Conservation (phyloP, 1,140 invertebrate species). For the Pollicipes pollicipes region DNA sequence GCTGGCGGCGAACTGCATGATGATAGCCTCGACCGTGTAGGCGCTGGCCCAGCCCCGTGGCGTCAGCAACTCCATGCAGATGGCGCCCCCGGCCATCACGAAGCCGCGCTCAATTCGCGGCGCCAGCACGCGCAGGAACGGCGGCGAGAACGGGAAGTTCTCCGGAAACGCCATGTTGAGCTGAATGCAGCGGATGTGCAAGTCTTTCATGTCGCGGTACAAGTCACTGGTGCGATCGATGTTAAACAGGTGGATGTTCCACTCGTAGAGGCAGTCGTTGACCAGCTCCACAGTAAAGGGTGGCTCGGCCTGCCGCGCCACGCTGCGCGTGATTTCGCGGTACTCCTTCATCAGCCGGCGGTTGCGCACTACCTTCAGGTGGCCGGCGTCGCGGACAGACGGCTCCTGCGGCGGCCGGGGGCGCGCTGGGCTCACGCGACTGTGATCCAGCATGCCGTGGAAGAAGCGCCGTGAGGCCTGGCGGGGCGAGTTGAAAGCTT, state of each 20-base stretch:
- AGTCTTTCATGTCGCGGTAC: conserved; percentile 53
- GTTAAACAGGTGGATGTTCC: conserved; percentile 71
- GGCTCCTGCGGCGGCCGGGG: background rate
- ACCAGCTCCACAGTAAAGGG: conserved; percentile 78
- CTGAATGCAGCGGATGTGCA: conserved; percentile 53
- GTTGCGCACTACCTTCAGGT: conserved; percentile 42
- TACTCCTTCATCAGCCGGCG: conserved; percentile 84
- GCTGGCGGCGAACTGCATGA: conserved; percentile 86
- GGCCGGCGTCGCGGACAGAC: conserved; percentile 5
- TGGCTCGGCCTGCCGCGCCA: conserved; percentile 38
- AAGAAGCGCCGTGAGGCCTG: conserved; percentile 9
- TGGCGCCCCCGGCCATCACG: conserved; percentile 85
- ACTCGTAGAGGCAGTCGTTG: conserved; percentile 84
- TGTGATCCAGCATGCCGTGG: conserved; percentile 10
- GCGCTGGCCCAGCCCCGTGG: conserved; percentile 84
- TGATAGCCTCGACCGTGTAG: conserved; percentile 81
- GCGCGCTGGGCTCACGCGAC: conserved; percentile 6
- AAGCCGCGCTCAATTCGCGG: conserved; percentile 76
- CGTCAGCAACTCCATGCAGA: conserved; percentile 89
- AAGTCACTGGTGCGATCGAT: conserved; percentile 37
- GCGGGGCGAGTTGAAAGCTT: background rate
- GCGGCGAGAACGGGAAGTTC: conserved; percentile 83
- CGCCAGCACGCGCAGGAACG: conserved; percentile 82
- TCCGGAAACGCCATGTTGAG: conserved; percentile 70
- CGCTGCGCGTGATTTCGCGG: conserved; percentile 55